phyloP scores from a whole-genome alignment of 2,797 vertebrate species.

The Podargus strigoides region DNA sequence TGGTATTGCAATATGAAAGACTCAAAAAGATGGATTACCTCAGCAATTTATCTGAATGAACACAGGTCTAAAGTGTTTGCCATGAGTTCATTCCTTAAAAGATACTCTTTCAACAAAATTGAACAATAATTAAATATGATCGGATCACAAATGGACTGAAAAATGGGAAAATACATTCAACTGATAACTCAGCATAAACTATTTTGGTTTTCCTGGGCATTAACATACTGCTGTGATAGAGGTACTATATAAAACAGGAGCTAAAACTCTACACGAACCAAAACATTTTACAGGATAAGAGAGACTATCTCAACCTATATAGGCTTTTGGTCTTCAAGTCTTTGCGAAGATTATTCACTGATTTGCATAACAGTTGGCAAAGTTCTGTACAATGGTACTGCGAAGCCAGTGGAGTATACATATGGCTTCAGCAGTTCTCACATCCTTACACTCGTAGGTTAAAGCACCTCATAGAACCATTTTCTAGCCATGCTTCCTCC shows the following conservation, averaged over 20 bases:
- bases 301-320: neutral
- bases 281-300: neutral
- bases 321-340: neutral
- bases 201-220: neutral
- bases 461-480: neutral
- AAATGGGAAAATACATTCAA: neutral
- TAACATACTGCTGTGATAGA: neutral
- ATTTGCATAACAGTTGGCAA: neutral
- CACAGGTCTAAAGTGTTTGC: neutral
- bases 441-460: neutral
- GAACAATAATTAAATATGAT: neutral
- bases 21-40: slow-evolving; percentile 1
- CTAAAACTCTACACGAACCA: neutral
- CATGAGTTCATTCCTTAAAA: neutral
- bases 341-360: neutral
- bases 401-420: neutral
- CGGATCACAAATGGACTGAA: neutral
- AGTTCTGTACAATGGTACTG: neutral
- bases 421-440: neutral
- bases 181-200: neutral
- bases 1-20: neutral
- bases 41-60: neutral
- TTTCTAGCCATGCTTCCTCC: neutral
- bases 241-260: neutral
- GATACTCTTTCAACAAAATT: neutral